Conservation (phyloP, 2,797 vertebrate genomes). For the Microcaecilia unicolor region DNA sequence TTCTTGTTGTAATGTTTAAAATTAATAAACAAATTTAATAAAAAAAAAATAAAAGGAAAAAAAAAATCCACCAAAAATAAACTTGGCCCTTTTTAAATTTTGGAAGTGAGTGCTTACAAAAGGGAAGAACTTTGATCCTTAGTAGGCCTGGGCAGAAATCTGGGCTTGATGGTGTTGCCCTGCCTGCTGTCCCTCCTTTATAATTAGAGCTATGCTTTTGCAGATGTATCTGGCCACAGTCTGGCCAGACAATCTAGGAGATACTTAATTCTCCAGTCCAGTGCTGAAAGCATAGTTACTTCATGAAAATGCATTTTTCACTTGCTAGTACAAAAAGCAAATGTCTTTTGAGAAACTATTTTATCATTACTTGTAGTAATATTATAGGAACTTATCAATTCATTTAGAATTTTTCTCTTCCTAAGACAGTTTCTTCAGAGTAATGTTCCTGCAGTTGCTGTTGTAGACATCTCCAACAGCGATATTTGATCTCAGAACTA, state of each 20-base stretch:
- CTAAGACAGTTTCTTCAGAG: too few species aligned
- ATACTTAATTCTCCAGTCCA: background rate
- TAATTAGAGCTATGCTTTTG: slow-evolving; percentile 2
- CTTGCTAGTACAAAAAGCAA: background rate
- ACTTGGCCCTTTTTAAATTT: too few species aligned
- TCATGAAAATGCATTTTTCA: background rate
- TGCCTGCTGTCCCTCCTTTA: too few species aligned
- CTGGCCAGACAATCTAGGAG: background rate
- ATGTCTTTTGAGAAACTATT: background rate
- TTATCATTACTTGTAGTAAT: background rate
- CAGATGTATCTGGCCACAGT: background rate
- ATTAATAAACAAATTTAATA: too few species aligned
- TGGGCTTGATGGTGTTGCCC: too few species aligned
- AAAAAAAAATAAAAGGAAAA: too few species aligned
- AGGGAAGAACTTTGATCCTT: too few species aligned
- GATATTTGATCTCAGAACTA: background rate
- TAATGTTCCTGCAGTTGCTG: background rate
- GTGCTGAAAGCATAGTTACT: background rate
- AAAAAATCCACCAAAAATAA: too few species aligned
- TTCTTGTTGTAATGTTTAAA: too few species aligned
- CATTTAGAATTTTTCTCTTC: too few species aligned
- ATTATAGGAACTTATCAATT: background rate
- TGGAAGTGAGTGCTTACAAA: too few species aligned
- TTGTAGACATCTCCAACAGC: background rate
- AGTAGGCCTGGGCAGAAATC: too few species aligned